phyloP scores from a whole-genome alignment of 2,888 invertebrate genomes.

The Philereme transversata region DNA sequence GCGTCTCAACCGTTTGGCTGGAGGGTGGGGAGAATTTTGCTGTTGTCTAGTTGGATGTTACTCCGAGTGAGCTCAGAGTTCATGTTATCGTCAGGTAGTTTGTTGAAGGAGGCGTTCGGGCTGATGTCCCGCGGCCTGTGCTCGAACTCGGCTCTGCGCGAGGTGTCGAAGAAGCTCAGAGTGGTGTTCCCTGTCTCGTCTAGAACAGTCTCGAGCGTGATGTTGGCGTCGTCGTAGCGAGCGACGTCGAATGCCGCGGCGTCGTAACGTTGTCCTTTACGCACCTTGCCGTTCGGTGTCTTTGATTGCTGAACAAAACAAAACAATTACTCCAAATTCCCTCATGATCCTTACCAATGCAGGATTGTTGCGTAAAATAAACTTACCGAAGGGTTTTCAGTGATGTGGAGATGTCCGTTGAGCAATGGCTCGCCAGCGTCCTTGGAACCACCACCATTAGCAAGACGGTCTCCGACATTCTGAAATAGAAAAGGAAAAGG shows the following conservation, averaged over 20 bases:
- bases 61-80: constrained; percentile 69
- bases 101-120: constrained; percentile 57
- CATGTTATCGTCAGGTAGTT: constrained; percentile 79
- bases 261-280: constrained; percentile 56
- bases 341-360: no score
- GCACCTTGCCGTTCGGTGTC: constrained; percentile 70
- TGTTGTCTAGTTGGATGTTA: constrained; percentile 61
- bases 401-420: constrained; percentile 85
- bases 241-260: constrained; percentile 64
- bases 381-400: constrained; percentile 87
- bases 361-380: neutral
- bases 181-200: constrained; percentile 43
- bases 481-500: constrained; percentile 33
- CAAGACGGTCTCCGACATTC: constrained; percentile 64
- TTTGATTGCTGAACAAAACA: constrained; percentile 56
- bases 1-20: constrained; percentile 76
- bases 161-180: constrained; percentile 59
- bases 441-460: constrained; percentile 66
- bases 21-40: constrained; percentile 71
- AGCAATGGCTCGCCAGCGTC: constrained; percentile 78
- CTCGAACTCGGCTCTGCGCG: constrained; percentile 56
- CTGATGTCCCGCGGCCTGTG: constrained; percentile 33
- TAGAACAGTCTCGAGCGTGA: constrained; percentile 60
- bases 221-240: constrained; percentile 60
- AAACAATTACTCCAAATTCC: no score